Percentiles rank a stretch among this genome's conserved stretches.
These are phyloP conservation scores for Polydrusus tereticollis DNA, from an alignment of 2,888 invertebrate genomes.

Conservation along the genomic window DNA sequence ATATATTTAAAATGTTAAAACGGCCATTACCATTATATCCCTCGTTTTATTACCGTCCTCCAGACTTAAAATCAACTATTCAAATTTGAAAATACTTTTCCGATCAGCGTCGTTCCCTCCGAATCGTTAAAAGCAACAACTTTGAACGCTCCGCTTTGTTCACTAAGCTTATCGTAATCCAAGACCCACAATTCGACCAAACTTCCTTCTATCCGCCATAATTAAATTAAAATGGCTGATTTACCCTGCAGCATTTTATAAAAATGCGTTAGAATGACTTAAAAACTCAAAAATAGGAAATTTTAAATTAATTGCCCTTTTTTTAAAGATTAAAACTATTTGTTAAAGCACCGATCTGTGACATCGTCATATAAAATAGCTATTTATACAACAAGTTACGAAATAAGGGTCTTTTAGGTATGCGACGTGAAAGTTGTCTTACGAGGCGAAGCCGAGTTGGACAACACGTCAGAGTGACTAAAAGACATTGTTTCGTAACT, in stretches of 20 bases:
- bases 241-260: neutral
- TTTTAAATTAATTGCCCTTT: neutral
- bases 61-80: slow-evolving; percentile 24
- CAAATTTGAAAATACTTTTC: slow-evolving; percentile 32
- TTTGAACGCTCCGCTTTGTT: slow-evolving; percentile 32
- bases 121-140: slow-evolving; percentile 24
- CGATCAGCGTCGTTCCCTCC: slow-evolving; percentile 13
- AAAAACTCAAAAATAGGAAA: neutral
- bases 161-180: slow-evolving; percentile 28
- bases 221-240: slow-evolving; percentile 16
- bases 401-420: no score
- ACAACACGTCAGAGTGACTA: no score
- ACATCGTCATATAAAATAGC: no score
- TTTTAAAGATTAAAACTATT: neutral
- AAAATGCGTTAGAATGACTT: neutral
- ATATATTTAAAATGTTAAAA: neutral
- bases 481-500: no score
- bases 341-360: no score
- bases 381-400: no score
- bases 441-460: no score
- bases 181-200: slow-evolving; percentile 22
- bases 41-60: neutral
- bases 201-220: slow-evolving; percentile 18
- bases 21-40: neutral
- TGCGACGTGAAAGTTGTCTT: no score